Base-by-base conservation (phyloP, 2,797 vertebrate genomes). In the Onychomys arenicola region DNA sequence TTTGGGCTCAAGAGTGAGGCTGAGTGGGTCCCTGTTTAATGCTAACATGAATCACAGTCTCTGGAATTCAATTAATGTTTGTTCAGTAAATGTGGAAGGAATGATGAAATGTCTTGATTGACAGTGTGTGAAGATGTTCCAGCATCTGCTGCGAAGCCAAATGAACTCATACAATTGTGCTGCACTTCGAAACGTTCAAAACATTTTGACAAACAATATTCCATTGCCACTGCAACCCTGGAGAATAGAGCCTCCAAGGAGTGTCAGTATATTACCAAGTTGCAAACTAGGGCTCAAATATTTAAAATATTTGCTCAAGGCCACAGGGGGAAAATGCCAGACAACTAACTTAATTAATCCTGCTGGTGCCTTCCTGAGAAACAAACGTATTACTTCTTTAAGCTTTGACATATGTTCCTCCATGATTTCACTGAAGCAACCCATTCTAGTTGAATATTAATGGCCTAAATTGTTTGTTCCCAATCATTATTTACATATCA, bases 21-120 rank as follows among this genome's bases (percentile, higher is more conserved):
- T 87, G 59, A 32, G 67, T 59, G 40, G n/a, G 46, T 97, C 25
- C 71, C 75, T 95, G 81, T 94, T 94, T 92, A 95, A 93, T 23
- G 13, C 25, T 49, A 92, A 88, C 27, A 75, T 90, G 92, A 95
- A 81, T 96, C 88, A 91, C 34, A 87, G 90, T 90, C 94, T 97
- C 89, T 87, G 63, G 69, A 97, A 94, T 93, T 94, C 87, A 96
- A 89, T 93, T 91, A 97, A 92, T 91, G 65, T 85, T 88, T 96
- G 83, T 83, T 96, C 93, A 92, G 71, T 80, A 93, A 81, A 96
- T 77, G 83, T 93, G 82, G n/a, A 90, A 91, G 34, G 43, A 92
- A 95, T 93, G 90, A 95, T 94, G 87, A 96, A 91, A 93, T 37
- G 57, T 91, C 76, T 93, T 57, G 63, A 91, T 40, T 1, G 46